phyloP scores from a whole-genome alignment of 2,797 vertebrate species.

The Lacerta bilineata region DNA sequence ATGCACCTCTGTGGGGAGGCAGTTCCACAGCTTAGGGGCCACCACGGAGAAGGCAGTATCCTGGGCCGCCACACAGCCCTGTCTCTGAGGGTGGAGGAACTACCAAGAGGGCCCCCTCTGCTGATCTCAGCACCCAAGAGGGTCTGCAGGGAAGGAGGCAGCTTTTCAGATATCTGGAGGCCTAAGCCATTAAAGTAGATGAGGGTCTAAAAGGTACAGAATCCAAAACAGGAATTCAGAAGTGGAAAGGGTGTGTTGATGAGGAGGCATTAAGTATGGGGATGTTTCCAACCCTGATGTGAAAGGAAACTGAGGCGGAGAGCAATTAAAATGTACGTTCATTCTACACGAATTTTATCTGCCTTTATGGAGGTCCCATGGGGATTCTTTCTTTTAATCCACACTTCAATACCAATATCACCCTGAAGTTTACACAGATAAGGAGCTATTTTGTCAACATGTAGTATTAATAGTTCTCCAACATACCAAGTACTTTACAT shows the following conservation, averaged over 20 bases:
- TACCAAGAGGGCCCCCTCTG: no score
- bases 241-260: not conserved
- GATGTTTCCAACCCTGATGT: constrained; percentile 32
- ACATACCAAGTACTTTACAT: no score
- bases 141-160: no score
- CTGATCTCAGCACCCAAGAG: no score
- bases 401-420: not conserved
- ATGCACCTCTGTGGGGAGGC: no score
- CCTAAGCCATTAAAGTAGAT: not conserved
- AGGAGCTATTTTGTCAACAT: not conserved
- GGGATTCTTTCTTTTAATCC: not conserved
- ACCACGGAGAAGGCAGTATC: no score
- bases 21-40: no score
- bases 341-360: not conserved
- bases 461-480: no score
- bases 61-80: no score
- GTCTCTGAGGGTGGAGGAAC: no score
- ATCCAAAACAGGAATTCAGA: not conserved
- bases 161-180: no score
- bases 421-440: not conserved
- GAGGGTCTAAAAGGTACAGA: not conserved
- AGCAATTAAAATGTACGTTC: constrained; percentile 26
- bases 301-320: not conserved
- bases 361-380: not conserved
- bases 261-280: not conserved